Base-by-base conservation (phyloP, 23 tunicate genomes). In the Trididemnum clinides region DNA sequence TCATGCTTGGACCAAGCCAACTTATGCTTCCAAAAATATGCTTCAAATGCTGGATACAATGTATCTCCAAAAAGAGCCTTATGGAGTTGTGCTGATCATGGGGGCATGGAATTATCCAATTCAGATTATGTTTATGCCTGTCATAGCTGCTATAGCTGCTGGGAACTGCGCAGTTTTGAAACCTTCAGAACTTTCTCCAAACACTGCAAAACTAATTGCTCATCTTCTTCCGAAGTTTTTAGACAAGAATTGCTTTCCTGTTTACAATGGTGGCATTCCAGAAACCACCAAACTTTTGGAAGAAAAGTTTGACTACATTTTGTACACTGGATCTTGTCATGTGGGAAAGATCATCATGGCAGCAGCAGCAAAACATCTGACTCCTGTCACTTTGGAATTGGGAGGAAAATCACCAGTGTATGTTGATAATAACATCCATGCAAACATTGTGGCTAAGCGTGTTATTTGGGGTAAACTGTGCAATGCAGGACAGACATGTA, bases 401-500 rank as follows among this genome's bases (percentile, higher is more conserved):
- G 98, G 98, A 2, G 98, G 98, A 54, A 93, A 93, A 80, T 88
- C 87, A 19, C 98, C 98, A 20, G 87, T 30, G 1, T 93, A 88
- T 62, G 64, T 93, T 18, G 84, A 85, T 51, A 58, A 72, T 31
- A 80, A 82, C 10, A 29, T 58, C 3, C 77, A 88, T 64, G 34
- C 66, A 6, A 59, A 84, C 18, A 10, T 88, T 34, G 97, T 73
- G 57, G 88, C 89, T 0, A 19, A 35, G 32, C 85, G 99, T 19
- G 39, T 95, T 0, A 22, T 62, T 1, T 95, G 91, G 95, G 99
- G 99, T 0, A 95, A 95, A 58, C 39, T 80, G 39, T 1, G 66
- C 34, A 95, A 95, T 80, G n/a, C 35, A 33, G 99, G 99, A 19
- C 99, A 95, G 69, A 95, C 95, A 0, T 95, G 99, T 78, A 89